Conservation (phyloP, 2,113 vertebrate genomes). For the Crotalus viridis region DNA sequence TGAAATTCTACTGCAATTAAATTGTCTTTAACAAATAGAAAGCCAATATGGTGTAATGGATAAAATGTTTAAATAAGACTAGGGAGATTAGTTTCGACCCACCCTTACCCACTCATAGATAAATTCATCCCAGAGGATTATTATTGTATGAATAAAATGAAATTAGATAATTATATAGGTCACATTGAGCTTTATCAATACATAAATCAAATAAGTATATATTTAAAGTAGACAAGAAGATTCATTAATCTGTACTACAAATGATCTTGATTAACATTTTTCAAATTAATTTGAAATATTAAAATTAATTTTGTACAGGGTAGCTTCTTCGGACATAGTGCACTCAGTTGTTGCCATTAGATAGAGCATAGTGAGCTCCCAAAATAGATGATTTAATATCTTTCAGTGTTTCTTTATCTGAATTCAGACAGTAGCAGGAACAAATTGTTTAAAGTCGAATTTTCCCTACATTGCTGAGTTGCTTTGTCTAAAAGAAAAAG, state of each 20-base stretch:
- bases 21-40: too few relatives aligned
- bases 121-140: too few relatives aligned
- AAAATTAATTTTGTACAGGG: not conserved
- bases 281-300: not conserved
- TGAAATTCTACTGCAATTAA: not conserved
- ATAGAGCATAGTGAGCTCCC: not conserved
- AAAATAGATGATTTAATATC: not conserved
- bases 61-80: too few relatives aligned
- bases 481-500: too few relatives aligned
- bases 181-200: too few relatives aligned
- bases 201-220: too few relatives aligned
- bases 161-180: too few relatives aligned
- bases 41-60: too few relatives aligned
- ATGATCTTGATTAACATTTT: not conserved
- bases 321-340: not conserved
- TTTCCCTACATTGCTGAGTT: not conserved
- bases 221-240: not conserved
- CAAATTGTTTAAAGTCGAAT: not conserved
- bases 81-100: too few relatives aligned
- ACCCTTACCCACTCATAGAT: too few relatives aligned
- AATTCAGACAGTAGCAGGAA: not conserved
- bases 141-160: too few relatives aligned
- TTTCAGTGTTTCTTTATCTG: not conserved
- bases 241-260: not conserved
- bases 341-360: not conserved